Evolutionary conservation across 2,888 invertebrate species (phyloP).

Genomic region (Herminia tarsipennalis): DNA sequence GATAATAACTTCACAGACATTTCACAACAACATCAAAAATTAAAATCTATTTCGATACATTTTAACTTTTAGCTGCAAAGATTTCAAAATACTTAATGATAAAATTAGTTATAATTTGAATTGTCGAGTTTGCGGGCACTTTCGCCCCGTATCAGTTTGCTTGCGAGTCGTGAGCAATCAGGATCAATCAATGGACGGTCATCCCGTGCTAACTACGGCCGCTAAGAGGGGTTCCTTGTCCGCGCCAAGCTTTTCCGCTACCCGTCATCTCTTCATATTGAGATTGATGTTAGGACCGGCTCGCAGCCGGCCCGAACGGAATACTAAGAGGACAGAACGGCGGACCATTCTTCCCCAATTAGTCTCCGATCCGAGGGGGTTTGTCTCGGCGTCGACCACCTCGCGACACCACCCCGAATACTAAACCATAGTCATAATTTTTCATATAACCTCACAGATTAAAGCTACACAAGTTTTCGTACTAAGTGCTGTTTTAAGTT

Average conservation of each 20-base stretch:
- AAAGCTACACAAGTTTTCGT: conserved; percentile 54
- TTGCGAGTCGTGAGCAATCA: conserved; percentile 42
- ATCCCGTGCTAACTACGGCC: conserved; percentile 50
- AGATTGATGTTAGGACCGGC: conserved; percentile 80
- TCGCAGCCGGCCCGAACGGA: conserved; percentile 64
- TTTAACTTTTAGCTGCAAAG: too few species aligned
- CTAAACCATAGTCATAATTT: conserved; percentile 78
- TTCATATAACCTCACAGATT: conserved; percentile 72
- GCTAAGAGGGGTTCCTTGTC: conserved; percentile 83
- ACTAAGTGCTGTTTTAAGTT: conserved; percentile 33
- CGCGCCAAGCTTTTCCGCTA: conserved; percentile 69
- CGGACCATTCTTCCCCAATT: conserved; percentile 79
- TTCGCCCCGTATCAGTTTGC: conserved; percentile 32
- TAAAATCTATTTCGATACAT: too few species aligned
- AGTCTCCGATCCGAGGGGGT: conserved; percentile 70
- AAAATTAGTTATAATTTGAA: background rate
- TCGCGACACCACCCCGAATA: conserved; percentile 73
- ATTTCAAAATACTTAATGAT: background rate
- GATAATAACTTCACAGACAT: too few species aligned
- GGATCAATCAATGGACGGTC: conserved; percentile 73
- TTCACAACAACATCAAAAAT: too few species aligned
- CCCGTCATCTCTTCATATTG: conserved; percentile 81
- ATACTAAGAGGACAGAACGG: conserved; percentile 74
- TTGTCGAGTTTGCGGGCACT: background rate
- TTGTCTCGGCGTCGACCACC: conserved; percentile 53